Base-by-base conservation (phyloP, 2,113 vertebrate genomes). In the Struthidea cinerea region DNA sequence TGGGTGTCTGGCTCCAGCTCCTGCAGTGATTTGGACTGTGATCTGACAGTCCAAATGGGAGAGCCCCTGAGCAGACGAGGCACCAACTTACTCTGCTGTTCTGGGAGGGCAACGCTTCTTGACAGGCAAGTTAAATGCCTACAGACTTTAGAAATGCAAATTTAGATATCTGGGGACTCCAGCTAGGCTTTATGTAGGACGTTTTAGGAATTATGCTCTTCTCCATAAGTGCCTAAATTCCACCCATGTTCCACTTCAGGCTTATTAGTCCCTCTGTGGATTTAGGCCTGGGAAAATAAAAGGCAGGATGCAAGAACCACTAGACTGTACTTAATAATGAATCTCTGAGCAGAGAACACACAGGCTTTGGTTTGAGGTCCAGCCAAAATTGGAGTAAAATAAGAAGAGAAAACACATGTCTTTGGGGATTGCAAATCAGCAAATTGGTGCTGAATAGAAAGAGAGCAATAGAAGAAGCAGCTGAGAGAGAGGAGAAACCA, bases 221-320 rank as follows among this genome's bases (percentile, higher is more conserved):
- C 77, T 92, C 76, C 60, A 33, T 81, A 94, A 90, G 42, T 90
- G 35, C 64, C 89, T 94, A 71, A 87, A 95, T 95, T 94, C 88
- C 75, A 93, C 46, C 69, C 47, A 24, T 94, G 84, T 92, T 89
- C 57, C 60, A 95, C 70, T 94, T 87, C 84, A 91, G 65, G 28
- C 53, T 89, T 93, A 88, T 95, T 94, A 87, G 91, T 91, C 61
- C 73, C 81, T 94, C 65, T 82, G 81, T 84, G 89, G 77, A 91
- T 94, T 94, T 91, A 79, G 84, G 65, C 46, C 53, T 91, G 89
- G 49, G 79, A 94, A 97, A 96, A 88, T 80, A 88, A 94, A 93
- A 96, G 82, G 39, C 68, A 88, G 87, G 71, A 94, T 90, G 71
- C 75, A 93, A 88, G 92, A 90, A 74, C 22, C 85, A 67, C 84